Evolutionary conservation across 2,888 invertebrate species (phyloP).

Genomic region (Phaedon cochleariae): DNA sequence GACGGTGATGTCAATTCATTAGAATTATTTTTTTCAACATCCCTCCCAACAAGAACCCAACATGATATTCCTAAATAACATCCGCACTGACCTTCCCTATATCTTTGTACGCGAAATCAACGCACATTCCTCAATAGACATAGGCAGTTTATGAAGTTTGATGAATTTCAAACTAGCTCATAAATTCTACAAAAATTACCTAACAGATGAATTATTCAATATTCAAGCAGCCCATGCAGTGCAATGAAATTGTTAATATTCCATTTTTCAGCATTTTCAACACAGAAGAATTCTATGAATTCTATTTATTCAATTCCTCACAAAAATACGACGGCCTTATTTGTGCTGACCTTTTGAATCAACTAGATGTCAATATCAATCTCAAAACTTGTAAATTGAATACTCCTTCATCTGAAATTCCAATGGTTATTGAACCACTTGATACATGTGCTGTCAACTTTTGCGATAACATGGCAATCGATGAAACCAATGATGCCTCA

Average conservation of each 20-base stretch:
- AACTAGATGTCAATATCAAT: not conserved
- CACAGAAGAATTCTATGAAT: not conserved
- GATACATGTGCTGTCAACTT: not conserved
- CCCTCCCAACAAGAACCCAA: not conserved
- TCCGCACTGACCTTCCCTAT: no score
- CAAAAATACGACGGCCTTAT: not conserved
- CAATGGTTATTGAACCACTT: not conserved
- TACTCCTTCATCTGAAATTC: not conserved
- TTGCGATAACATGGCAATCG: no score
- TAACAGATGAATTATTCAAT: no score
- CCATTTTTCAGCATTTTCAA: not conserved
- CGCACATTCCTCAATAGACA: constrained; percentile 1
- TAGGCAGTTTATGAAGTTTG: constrained; percentile 1
- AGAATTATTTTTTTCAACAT: not conserved
- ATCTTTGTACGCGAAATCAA: no score
- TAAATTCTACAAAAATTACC: not conserved
- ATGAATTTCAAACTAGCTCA: not conserved
- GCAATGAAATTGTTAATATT: not conserved
- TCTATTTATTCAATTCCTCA: not conserved
- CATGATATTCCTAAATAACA: not conserved
- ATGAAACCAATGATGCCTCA: not conserved
- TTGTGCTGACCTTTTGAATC: not conserved
- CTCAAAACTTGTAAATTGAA: not conserved
- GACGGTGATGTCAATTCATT: not conserved
- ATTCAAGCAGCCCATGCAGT: no score